Conservation (phyloP, 2,113 vertebrate genomes). For the Vimba vimba region DNA sequence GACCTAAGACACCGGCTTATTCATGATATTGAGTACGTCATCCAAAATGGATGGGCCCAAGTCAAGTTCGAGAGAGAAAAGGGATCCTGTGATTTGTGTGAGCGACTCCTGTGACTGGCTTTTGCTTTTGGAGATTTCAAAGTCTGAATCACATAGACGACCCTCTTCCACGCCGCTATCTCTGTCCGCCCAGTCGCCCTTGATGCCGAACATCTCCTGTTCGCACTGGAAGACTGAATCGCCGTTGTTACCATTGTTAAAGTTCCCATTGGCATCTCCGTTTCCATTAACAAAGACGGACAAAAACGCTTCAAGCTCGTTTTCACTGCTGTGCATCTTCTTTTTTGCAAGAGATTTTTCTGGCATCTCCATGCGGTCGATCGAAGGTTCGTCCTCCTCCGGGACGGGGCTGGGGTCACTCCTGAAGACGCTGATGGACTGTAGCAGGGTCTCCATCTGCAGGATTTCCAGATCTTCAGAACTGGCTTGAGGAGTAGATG, state of each 20-base stretch:
- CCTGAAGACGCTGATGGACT: constrained; percentile 71
- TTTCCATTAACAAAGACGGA: constrained; percentile 56
- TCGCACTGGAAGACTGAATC: constrained; percentile 79
- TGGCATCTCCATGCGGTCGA: constrained; percentile 76
- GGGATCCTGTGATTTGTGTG: constrained; percentile 85
- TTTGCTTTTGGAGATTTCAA: constrained; percentile 84
- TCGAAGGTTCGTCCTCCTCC: constrained; percentile 65
- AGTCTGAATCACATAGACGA: constrained; percentile 75
- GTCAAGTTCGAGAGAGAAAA: constrained; percentile 94
- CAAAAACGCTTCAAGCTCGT: constrained; percentile 48
- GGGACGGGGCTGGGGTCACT: constrained; percentile 62
- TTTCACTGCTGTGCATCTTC: constrained; percentile 65
- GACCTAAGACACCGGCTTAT: constrained; percentile 78
- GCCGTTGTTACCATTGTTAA: constrained; percentile 63
- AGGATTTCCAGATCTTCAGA: constrained; percentile 71
- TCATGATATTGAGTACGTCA: constrained; percentile 98
- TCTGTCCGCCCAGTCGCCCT: constrained; percentile 84
- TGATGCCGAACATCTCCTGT: constrained; percentile 83
- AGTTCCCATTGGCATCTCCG: constrained; percentile 58
- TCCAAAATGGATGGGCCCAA: constrained; percentile 97
- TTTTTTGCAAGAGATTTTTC: constrained; percentile 68
- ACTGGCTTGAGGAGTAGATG: constrained; percentile 46
- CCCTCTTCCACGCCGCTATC: constrained; percentile 87
- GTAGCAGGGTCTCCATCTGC: constrained; percentile 73
- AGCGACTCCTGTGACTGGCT: constrained; percentile 86